These are phyloP conservation scores for Malurus elegans DNA, from an alignment of 2,113 vertebrate genomes.

Conservation along the genomic window DNA sequence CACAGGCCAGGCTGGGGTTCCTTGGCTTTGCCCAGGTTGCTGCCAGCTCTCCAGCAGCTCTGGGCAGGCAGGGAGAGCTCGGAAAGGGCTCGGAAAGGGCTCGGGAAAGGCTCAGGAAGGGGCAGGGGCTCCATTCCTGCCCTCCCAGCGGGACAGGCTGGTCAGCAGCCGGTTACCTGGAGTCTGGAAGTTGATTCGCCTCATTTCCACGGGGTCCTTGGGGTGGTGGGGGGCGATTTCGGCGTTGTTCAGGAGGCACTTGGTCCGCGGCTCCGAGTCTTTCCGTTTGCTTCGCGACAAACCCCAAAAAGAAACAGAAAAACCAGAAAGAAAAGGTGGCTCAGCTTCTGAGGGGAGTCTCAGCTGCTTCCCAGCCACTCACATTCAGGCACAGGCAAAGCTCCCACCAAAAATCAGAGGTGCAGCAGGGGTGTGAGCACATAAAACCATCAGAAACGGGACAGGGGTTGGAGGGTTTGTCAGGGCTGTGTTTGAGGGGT, in stretches of 20 bases:
- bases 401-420: not conserved
- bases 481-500: not conserved
- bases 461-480: not conserved
- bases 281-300: conserved; percentile 85
- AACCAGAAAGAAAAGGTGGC: not conserved
- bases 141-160: not conserved
- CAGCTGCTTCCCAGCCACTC: not conserved
- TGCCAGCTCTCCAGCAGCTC: not conserved
- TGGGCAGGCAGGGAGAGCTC: not conserved
- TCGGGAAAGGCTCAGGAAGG: not conserved
- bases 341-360: not conserved
- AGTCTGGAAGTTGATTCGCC: conserved; percentile 97
- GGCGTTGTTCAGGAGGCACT: conserved; percentile 92
- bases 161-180: conserved; percentile 79
- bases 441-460: not conserved
- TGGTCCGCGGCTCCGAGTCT: conserved; percentile 91
- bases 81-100: not conserved
- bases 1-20: not conserved
- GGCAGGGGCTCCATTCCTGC: not conserved
- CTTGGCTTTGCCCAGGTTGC: not conserved
- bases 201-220: conserved; percentile 97
- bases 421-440: not conserved
- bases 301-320: not conserved
- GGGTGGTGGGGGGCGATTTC: conserved; percentile 94
- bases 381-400: accelerated